These are phyloP conservation scores for Elaeidobius kamerunicus DNA, from an alignment of 2,888 invertebrate genomes.

Conservation along the genomic window DNA sequence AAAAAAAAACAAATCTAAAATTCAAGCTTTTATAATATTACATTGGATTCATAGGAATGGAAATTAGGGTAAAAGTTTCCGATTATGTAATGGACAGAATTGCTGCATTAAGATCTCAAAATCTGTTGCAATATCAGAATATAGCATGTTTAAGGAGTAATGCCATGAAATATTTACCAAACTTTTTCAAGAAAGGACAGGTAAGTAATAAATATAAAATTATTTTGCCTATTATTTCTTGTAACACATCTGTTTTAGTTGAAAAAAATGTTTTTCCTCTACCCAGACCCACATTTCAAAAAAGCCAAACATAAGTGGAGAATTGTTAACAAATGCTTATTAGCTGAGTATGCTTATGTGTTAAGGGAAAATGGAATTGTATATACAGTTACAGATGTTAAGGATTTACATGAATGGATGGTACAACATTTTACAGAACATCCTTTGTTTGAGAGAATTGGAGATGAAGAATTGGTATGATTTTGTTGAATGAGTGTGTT, in stretches of 20 bases:
- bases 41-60: too few relatives aligned
- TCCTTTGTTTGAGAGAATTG: conserved; percentile 78
- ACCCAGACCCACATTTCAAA: conserved; percentile 99
- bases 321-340: conserved; percentile 87
- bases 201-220: too few relatives aligned
- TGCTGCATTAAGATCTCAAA: conserved; percentile 73
- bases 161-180: conserved; percentile 99
- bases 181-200: conserved; percentile 93
- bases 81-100: conserved; percentile 97
- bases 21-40: too few relatives aligned
- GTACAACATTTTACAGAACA: conserved; percentile 85
- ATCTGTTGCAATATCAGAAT: conserved; percentile 81
- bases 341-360: conserved; percentile 97
- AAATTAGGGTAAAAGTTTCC: conserved; percentile 97
- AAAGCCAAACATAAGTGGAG: conserved; percentile 99
- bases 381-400: conserved; percentile 97
- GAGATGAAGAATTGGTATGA: conserved; percentile 72
- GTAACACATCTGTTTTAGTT: conserved; percentile 62
- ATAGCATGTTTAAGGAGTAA: conserved; percentile 94
- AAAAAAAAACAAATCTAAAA: too few relatives aligned
- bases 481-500: background rate
- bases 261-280: conserved; percentile 96
- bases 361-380: conserved; percentile 80
- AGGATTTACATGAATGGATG: conserved; percentile 98
- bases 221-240: too few relatives aligned